Percentiles rank a stretch among this genome's conserved stretches.
phyloP scores from a whole-genome alignment of 2,113 vertebrate species.

The Aleadryas rufinucha region DNA sequence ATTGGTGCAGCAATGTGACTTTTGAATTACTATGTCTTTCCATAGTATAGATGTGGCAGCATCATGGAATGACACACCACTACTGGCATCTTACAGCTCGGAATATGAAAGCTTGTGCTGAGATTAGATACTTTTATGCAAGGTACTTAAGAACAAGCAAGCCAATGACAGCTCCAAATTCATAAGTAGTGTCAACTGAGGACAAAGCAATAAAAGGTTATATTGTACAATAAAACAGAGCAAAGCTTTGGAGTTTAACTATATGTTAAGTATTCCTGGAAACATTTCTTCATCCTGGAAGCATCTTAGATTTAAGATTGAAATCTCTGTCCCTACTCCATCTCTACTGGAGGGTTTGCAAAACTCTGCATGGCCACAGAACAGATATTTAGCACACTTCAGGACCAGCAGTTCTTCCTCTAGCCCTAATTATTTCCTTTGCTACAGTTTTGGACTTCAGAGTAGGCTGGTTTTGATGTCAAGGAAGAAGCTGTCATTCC shows the following conservation, averaged over 20 bases:
- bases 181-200: not conserved
- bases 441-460: not conserved
- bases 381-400: not conserved
- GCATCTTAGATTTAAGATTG: not conserved
- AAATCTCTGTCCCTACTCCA: not conserved
- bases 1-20: rapidly evolving
- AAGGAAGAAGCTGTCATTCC: not conserved
- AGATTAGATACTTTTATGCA: not conserved
- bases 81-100: not conserved
- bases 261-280: not conserved
- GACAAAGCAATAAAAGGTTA: not conserved
- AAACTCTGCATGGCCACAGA: not conserved
- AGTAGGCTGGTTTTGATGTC: not conserved
- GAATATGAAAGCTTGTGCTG: not conserved
- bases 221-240: not conserved
- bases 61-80: not conserved
- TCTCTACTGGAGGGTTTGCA: not conserved
- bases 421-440: not conserved
- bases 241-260: not conserved
- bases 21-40: not conserved
- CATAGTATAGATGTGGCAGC: not conserved
- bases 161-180: not conserved
- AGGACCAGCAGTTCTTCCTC: not conserved
- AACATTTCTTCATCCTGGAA: not conserved
- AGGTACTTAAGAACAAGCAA: not conserved